Evolutionary conservation across 2,113 vertebrate species (phyloP), one percentile per base, ranked within the genome.

Genomic region (Lepus americanus): DNA sequence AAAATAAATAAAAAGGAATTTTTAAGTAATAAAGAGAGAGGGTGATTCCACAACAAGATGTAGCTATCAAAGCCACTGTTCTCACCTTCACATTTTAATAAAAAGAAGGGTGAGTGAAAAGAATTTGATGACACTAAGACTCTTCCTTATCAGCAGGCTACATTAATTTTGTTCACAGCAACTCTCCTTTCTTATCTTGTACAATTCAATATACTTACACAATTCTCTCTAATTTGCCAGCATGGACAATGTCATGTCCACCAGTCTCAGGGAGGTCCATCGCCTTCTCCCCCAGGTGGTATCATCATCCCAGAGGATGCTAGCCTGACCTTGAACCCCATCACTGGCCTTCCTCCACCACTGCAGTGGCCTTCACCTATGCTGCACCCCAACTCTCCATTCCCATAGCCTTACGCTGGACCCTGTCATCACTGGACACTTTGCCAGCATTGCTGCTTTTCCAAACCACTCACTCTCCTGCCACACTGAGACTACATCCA

Each of bases 161-260:
- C 23, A 16, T 61, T 27, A 14, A 1, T 31, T 73, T 67, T 51
- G 69, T 33, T 66, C 64, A 61, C n/a, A 90, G 67, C 6, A 69
- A 49, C 20, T 25, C 36, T 96, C n/a, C 7, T 55, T 87, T 76
- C 69, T 53, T 33, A 78, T 64, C 72, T 89, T 94, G 55, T 77
- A 27, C 88, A 89, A 89, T 74, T 13, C 33, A 73, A 25, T 12
- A 78, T 61, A 11, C 49, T 90, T 29, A 13, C 29, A 25, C 27
- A 67, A 66, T 84, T 80, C 13, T 94, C 39, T 89, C 80, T 76
- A 53, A 39, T 82, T 90, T 87, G 33, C 81, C 59, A 88, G 13
- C 39, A 74, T 19, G 39, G 23, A 31, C 10, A 29, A 29, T n/a
- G 64, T 27, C 59, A 29, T 20, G 11, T 49, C 55, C 36, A 16